Conservation (phyloP, 1,140 invertebrate species). For the Armadillidium nasatum region DNA sequence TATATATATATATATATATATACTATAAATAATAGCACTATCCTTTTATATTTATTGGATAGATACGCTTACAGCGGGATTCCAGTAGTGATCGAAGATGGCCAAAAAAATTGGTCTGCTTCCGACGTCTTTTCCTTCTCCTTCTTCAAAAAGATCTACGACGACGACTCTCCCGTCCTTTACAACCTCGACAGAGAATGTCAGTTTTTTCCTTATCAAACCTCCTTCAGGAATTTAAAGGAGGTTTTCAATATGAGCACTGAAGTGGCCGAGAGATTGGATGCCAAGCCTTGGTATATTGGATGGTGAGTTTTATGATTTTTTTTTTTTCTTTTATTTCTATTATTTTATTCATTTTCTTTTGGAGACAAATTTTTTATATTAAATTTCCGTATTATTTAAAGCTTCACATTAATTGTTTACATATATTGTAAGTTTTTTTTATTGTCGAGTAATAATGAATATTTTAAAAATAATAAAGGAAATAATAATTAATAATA, state of each 20-base stretch:
- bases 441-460: no score
- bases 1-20: no score
- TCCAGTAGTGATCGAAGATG: conserved; percentile 80
- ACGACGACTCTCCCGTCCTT: conserved; percentile 46
- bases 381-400: no score
- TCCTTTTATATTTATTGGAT: no score
- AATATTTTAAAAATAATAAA: no score
- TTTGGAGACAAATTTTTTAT: no score
- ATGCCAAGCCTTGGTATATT: conserved; percentile 76
- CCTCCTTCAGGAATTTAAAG: conserved; percentile 67
- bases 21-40: no score
- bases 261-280: conserved; percentile 59
- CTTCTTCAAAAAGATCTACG: conserved; percentile 75
- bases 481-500: no score
- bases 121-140: conserved; percentile 63
- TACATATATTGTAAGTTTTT: no score
- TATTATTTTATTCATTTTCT: no score
- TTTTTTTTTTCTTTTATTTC: conserved; percentile 2
- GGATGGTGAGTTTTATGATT: conserved; percentile 67
- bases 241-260: conserved; percentile 75
- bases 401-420: no score
- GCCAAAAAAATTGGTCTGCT: conserved; percentile 71
- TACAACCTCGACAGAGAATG: conserved; percentile 58
- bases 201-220: conserved; percentile 89
- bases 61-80: conserved; percentile 69